A percentile compares a stretch with the other conserved stretches of the same genome.
These are phyloP conservation scores for Loris lydekkerianus DNA, from an alignment of 2,797 vertebrate species.

Conservation along the genomic window DNA sequence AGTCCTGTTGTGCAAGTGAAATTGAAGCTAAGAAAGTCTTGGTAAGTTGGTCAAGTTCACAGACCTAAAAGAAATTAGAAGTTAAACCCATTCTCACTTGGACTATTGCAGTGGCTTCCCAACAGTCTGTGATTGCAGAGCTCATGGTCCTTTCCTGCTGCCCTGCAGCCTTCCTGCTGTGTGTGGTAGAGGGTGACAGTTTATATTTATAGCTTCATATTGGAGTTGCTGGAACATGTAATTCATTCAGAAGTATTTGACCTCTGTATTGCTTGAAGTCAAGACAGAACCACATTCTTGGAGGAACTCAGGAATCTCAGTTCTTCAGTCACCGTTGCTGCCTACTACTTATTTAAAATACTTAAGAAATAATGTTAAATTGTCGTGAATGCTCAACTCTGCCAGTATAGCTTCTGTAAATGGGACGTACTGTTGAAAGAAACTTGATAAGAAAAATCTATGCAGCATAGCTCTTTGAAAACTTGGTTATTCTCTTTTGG, in stretches of 20 bases:
- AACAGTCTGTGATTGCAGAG: neutral
- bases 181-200: neutral
- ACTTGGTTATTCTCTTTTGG: neutral
- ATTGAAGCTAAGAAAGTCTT: neutral
- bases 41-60: neutral
- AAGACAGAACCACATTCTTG: neutral
- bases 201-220: neutral
- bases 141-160: neutral
- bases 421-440: neutral
- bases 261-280: conserved; percentile 27
- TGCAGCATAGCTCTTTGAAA: conserved; percentile 36
- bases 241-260: conserved; percentile 31
- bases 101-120: neutral
- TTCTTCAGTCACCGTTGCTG: neutral
- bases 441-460: conserved; percentile 28
- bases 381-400: neutral
- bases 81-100: neutral
- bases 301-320: neutral
- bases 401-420: neutral
- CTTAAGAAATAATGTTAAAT: conserved; percentile 16
- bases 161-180: neutral
- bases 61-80: neutral
- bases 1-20: neutral
- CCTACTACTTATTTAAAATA: conserved; percentile 49
- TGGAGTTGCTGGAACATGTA: neutral